Percentiles rank a stretch among this genome's conserved stretches.
Evolutionary conservation across 2,888 invertebrate species (phyloP).

Genomic region (Eudemis profundana): DNA sequence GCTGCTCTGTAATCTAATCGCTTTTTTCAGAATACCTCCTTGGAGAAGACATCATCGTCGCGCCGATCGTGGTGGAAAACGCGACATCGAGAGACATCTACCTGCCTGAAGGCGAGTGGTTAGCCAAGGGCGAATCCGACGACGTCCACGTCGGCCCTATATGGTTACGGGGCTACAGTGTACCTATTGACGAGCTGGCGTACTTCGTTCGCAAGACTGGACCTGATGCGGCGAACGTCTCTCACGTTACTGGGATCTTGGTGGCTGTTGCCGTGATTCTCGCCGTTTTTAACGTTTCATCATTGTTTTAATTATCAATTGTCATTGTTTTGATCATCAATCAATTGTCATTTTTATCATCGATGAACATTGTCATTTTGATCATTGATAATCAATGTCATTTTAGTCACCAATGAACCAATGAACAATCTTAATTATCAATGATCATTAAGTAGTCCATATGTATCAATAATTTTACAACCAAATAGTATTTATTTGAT

Average conservation of each 20-base stretch:
- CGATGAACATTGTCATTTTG: too few species aligned
- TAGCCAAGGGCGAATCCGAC: conserved; percentile 83
- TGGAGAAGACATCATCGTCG: conserved; percentile 91
- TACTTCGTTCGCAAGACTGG: conserved; percentile 83
- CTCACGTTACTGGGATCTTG: conserved; percentile 52
- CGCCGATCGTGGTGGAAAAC: conserved; percentile 89
- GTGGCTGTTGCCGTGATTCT: conserved; percentile 57
- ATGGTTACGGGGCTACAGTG: conserved; percentile 87
- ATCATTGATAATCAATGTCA: neutral
- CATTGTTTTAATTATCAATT: neutral
- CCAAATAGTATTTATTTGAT: neutral
- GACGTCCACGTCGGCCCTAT: conserved; percentile 82
- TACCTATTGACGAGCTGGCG: conserved; percentile 88
- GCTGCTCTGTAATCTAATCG: neutral
- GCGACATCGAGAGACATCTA: conserved; percentile 88
- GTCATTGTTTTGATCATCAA: neutral
- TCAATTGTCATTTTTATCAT: neutral
- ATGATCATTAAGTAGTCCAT: neutral
- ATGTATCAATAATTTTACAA: neutral
- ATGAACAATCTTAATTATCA: too few species aligned
- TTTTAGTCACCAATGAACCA: too few species aligned
- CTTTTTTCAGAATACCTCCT: conserved; percentile 90
- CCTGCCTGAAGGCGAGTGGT: conserved; percentile 91
- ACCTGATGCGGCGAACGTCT: conserved; percentile 51
- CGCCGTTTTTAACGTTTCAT: conserved; percentile 42